Evolutionary conservation across 1,140 invertebrate species (phyloP), one percentile per base, ranked within the genome.

Genomic region (Drosophila carrolli): DNA sequence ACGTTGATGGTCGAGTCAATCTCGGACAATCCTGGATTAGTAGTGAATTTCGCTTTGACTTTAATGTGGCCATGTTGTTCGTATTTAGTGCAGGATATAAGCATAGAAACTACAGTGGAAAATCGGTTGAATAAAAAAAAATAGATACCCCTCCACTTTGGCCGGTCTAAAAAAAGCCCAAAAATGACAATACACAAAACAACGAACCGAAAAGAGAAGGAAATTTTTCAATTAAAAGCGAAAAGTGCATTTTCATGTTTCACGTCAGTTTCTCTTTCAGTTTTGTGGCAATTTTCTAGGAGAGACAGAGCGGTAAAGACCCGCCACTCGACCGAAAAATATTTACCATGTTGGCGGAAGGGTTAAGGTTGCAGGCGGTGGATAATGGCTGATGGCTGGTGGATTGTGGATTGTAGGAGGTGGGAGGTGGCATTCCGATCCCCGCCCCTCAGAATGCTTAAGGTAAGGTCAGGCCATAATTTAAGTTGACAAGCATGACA

Each of bases 231-330:
- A 85, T 90, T 90, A 90, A 90, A 90, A 89, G 76, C 68, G 84
- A 79, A 83, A 91, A 90, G 86, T 90, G 88, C 86, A 90, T 90
- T 90, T 90, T 90, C 88, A 86, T 90, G 86, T 90, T 82, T 78
- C 78, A 82, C 73, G 86, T 90, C 86, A 90, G 78, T 82, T 67
- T 55, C 32, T 72, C 62, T 40, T 63, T 56, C 74, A 60, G 41
- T 72, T 66, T 61, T 79, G 67, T 23, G 58, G 53, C 47, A 13
- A 16, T 32, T 32, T 66, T 35, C 51, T 37, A 37, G 27, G 8
- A 41, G 27, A 46, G 37, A 14, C 29, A 35, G 38, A 14, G 23
- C 7, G 35, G 5, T 29, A 60, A 57, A n/a, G 55, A 41, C 38
- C 41, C 38, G 65, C 47, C 65, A 82, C 82, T 82, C 83, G 59